These are phyloP conservation scores for Bergia puertoricense DNA, from an alignment of 92 coral and sea anemone genomes.

Conservation along the genomic window DNA sequence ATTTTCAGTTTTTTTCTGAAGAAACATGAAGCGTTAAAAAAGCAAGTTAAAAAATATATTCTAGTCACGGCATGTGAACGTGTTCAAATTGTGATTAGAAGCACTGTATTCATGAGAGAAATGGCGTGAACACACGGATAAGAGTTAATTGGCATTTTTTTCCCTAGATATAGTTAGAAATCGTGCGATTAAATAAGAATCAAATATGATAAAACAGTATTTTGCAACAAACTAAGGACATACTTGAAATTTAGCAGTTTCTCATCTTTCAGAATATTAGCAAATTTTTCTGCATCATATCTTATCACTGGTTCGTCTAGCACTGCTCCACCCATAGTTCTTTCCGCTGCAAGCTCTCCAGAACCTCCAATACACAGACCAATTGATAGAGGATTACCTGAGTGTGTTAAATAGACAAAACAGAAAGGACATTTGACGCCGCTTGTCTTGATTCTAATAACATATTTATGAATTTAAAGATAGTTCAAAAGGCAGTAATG, in stretches of 20 bases:
- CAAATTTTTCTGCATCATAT: background rate
- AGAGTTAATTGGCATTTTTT: background rate
- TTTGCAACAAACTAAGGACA: background rate
- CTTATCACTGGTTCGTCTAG: background rate
- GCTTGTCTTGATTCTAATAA: no score
- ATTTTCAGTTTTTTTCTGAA: no score
- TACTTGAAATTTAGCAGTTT: constrained; percentile 4
- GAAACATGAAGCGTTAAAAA: no score
- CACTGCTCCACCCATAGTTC: background rate
- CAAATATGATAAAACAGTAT: background rate
- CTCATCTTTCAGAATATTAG: background rate
- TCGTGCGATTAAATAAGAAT: background rate
- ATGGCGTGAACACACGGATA: no score
- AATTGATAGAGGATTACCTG: background rate
- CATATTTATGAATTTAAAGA: no score
- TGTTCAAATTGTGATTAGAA: no score
- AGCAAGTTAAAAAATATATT: no score
- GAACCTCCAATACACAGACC: constrained; percentile 4
- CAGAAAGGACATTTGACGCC: no score
- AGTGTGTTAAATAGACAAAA: background rate
- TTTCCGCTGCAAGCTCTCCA: background rate
- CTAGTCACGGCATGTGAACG: no score
- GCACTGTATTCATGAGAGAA: no score
- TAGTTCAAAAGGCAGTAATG: no score
- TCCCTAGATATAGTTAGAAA: background rate